Evolutionary conservation across 2,113 vertebrate species (phyloP).

Genomic region (Poeciliopsis retropinna): DNA sequence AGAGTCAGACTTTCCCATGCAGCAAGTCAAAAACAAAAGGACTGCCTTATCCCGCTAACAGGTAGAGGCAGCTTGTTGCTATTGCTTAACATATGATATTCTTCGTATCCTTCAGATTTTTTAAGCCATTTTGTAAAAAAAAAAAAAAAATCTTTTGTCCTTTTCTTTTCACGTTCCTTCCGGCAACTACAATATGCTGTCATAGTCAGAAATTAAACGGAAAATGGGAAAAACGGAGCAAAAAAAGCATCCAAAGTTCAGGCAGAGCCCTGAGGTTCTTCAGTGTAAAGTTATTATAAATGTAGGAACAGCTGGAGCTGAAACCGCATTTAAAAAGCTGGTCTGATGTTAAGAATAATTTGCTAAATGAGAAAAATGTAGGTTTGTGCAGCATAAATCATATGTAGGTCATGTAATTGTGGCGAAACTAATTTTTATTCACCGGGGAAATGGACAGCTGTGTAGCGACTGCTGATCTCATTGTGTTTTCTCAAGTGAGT

Average conservation of each 20-base stretch:
- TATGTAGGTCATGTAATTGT: constrained; percentile 45
- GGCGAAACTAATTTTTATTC: constrained; percentile 14
- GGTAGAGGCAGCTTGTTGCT: neutral
- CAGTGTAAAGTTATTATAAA: no score
- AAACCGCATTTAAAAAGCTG: neutral
- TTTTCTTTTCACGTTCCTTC: neutral
- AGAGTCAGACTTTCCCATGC: neutral
- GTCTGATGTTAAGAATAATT: neutral
- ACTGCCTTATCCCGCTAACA: neutral
- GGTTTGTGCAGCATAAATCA: neutral
- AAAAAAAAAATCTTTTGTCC: no score
- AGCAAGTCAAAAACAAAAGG: neutral
- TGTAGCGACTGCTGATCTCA: constrained; percentile 52
- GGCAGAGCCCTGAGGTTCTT: neutral
- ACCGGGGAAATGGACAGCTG: constrained; percentile 49
- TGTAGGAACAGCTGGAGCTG: neutral
- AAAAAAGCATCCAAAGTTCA: neutral
- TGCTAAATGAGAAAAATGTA: neutral
- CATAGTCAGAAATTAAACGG: neutral
- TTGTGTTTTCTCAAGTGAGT: constrained; percentile 32
- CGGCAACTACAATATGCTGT: neutral
- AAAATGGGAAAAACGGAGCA: neutral
- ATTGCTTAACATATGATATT: no score
- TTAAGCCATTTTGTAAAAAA: neutral
- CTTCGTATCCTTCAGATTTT: neutral